Percentiles rank a stretch among this genome's conserved stretches.
These are phyloP conservation scores for Podocnemis expansa DNA, from an alignment of 2,113 vertebrate genomes.

Conservation along the genomic window DNA sequence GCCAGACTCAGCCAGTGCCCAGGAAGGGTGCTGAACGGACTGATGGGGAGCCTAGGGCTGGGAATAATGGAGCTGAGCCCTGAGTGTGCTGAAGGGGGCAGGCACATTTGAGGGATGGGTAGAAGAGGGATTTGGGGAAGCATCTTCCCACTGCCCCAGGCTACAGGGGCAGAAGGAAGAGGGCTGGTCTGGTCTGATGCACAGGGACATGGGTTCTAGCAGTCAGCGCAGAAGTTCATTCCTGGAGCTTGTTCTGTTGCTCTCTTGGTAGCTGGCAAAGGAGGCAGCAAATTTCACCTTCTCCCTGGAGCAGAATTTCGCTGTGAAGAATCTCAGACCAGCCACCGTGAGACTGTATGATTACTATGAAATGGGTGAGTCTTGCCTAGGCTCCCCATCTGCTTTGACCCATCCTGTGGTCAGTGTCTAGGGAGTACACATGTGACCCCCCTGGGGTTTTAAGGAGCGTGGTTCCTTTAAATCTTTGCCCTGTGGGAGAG, in stretches of 20 bases:
- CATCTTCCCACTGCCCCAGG: background rate
- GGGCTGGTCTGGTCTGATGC: background rate
- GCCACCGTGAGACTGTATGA: slow-evolving; percentile 12
- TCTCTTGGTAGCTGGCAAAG: slow-evolving; percentile 11
- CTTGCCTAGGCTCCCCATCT: accelerated
- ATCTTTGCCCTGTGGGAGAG: no score
- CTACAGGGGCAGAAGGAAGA: background rate
- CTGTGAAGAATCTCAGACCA: no score
- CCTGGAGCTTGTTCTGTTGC: background rate
- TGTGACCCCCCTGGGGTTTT: no score
- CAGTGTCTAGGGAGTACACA: no score
- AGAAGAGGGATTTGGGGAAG: background rate
- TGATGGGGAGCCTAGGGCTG: no score
- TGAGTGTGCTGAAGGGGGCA: accelerated
- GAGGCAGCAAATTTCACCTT: slow-evolving; percentile 21
- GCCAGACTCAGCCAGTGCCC: background rate
- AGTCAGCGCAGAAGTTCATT: no score
- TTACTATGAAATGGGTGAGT: slow-evolving; percentile 60
- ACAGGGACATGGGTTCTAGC: background rate
- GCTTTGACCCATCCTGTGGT: background rate
- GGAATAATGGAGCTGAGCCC: no score
- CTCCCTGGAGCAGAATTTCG: background rate
- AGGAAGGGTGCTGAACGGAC: no score
- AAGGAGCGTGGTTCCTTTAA: no score
- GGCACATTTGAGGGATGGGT: no score